Conservation (phyloP, 37 sponge, comb jelly and placozoan genomes). For the Cliona cf. orientalis region DNA sequence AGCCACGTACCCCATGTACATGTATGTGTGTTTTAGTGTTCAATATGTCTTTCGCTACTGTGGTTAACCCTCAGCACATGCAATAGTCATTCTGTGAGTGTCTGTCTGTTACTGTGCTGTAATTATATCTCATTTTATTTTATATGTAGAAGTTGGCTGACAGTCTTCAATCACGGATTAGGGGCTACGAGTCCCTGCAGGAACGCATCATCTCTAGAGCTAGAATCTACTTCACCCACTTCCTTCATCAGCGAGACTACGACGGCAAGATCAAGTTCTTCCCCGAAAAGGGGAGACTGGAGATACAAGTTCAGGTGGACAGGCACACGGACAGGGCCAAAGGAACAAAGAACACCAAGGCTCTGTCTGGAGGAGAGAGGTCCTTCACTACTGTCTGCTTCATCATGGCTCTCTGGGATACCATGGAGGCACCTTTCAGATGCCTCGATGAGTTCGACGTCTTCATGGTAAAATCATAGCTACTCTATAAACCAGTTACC, state of each 20-base stretch:
- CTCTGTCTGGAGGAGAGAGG: constrained; percentile 97
- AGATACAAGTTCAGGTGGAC: constrained; percentile 68
- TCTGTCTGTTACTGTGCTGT: neutral
- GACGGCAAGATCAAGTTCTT: constrained; percentile 79
- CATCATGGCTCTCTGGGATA: constrained; percentile 97
- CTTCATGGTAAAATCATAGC: constrained; percentile 86
- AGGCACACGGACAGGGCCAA: constrained; percentile 21
- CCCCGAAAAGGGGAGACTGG: constrained; percentile 65
- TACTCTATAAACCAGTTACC: neutral
- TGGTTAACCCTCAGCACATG: neutral
- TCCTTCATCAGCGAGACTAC: constrained; percentile 84
- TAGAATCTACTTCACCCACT: constrained; percentile 66
- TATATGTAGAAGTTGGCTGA: constrained; percentile 39
- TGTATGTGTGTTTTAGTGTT: neutral
- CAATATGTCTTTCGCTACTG: neutral
- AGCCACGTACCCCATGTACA: too few species aligned
- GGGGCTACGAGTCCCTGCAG: constrained; percentile 50
- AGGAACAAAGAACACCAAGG: constrained; percentile 80
- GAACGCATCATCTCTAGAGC: constrained; percentile 65
- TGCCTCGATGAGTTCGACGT: constrained; percentile 99
- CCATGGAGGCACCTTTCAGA: constrained; percentile 94
- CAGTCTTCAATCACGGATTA: constrained; percentile 44
- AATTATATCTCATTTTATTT: neutral
- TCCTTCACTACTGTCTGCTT: constrained; percentile 98
- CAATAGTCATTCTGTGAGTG: neutral